These are phyloP conservation scores for Tokudaia muenninki DNA, from an alignment of 2,797 vertebrate genomes.

Conservation along the genomic window DNA sequence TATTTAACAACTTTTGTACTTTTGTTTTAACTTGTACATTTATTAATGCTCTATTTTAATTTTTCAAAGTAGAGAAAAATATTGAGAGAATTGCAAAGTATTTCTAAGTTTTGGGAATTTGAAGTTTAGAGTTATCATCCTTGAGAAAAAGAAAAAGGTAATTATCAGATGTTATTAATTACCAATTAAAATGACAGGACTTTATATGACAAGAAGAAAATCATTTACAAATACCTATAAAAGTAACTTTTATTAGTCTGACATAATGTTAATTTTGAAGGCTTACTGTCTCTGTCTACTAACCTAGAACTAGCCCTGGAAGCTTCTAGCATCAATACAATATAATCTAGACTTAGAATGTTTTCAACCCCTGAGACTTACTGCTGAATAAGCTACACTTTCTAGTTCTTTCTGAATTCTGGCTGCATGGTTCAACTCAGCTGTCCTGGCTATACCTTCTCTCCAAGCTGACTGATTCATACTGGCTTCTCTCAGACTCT, in stretches of 20 bases:
- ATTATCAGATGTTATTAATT: background rate
- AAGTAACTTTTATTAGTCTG: background rate
- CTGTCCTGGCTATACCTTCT: background rate
- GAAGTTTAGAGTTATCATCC: background rate
- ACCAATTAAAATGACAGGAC: slow-evolving; percentile 33
- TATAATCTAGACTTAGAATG: background rate
- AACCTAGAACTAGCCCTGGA: background rate
- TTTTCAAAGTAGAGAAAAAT: background rate
- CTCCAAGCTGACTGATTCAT: background rate
- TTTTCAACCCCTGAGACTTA: background rate
- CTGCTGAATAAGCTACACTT: background rate
- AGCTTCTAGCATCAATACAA: background rate
- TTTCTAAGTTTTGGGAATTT: background rate
- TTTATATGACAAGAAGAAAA: slow-evolving; percentile 30
- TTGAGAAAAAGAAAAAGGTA: background rate
- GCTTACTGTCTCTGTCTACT: background rate
- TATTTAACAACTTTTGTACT: background rate
- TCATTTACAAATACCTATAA: background rate
- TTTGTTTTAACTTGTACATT: background rate
- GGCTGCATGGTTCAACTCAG: background rate
- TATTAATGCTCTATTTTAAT: background rate
- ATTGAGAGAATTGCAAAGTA: background rate
- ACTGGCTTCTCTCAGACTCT: background rate
- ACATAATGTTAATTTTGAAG: background rate
- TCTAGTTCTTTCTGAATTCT: background rate